Evolutionary conservation across 2,888 invertebrate species (phyloP), one percentile per base, ranked within the genome.

Genomic region (Quadroppia sp.): DNA sequence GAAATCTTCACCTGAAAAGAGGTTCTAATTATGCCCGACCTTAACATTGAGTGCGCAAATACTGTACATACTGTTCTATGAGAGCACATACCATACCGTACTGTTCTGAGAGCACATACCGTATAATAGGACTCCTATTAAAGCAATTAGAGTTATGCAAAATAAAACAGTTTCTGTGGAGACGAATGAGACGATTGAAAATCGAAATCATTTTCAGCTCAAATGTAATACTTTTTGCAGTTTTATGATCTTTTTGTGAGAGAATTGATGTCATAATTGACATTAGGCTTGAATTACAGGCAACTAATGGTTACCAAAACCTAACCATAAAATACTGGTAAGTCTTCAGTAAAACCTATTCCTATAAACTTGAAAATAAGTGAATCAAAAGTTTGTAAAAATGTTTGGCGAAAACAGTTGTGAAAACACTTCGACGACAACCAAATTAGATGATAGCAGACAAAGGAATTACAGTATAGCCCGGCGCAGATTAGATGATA

Each of bases 181-280:
- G 15, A 61, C 61, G n/a, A 61, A 17, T 61, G 61, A n/a, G n/a
- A n/a, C n/a, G n/a, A n/a, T n/a, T n/a, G 32, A 61, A 61, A 61
- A 61, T 61, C 30, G 61, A 61, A 61, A 61, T 30, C n/a, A 45
- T 45, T 17, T 15, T 2, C 15, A 45, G 15, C 17, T 45, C 45
- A 45, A 15, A 11, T 45, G 6, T 17, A 11, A 15, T 45, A 45
- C 2, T 45, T 45, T 45, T 45, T 45, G 45, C 45, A 45, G 6
- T 45, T 15, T 45, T 45, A 45, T 45, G 2, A 36, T 45, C 45
- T 11, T 45, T 45, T 45, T 45, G 45, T 15, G 6, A n/a, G n/a
- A n/a, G n/a, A 45, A 45, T 45, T 15, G 45, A 45, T 45, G 45
- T 45, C 15, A 45, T 45, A 45, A 45, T 45, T 45, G 6, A 36